Evolutionary conservation across 64 coral and sea anemone species (phyloP).

Genomic region (Montipora capricornis): DNA sequence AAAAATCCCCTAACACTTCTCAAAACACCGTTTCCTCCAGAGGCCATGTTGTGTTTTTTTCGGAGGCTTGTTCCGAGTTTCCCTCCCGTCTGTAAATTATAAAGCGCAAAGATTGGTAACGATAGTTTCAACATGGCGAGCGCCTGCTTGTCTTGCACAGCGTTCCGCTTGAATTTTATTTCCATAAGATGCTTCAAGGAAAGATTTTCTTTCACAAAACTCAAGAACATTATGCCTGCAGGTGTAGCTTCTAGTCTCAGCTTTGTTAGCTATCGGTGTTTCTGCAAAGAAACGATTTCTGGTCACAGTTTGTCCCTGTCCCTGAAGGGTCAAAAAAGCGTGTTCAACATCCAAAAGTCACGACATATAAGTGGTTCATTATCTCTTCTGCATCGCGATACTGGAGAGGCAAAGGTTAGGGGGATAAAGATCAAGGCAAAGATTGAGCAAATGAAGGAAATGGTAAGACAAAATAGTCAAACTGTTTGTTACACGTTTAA

Average conservation of each 20-base stretch:
- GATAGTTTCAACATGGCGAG: background rate
- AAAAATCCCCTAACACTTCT: conserved; percentile 72
- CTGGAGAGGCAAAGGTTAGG: conserved; percentile 7
- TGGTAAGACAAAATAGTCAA: conserved; percentile 54
- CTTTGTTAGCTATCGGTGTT: conserved; percentile 1
- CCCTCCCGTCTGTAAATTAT: background rate
- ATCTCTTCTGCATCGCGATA: background rate
- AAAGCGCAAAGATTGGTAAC: background rate
- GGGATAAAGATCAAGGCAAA: conserved; percentile 67
- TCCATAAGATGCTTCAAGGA: background rate
- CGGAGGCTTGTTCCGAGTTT: background rate
- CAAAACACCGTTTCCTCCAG: background rate
- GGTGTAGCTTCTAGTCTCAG: background rate
- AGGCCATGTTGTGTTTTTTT: conserved; percentile 42
- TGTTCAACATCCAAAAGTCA: background rate
- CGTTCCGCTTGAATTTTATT: background rate
- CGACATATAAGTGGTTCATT: conserved; percentile 36
- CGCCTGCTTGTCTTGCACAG: background rate
- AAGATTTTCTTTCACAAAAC: background rate
- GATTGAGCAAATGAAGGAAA: conserved; percentile 92
- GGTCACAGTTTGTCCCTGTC: background rate
- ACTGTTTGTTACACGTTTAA: too few species aligned
- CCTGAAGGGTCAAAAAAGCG: background rate
- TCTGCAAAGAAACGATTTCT: background rate
- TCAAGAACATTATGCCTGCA: background rate